These are phyloP conservation scores for Timema cristinae DNA, from an alignment of 2,888 invertebrate genomes.

Conservation along the genomic window DNA sequence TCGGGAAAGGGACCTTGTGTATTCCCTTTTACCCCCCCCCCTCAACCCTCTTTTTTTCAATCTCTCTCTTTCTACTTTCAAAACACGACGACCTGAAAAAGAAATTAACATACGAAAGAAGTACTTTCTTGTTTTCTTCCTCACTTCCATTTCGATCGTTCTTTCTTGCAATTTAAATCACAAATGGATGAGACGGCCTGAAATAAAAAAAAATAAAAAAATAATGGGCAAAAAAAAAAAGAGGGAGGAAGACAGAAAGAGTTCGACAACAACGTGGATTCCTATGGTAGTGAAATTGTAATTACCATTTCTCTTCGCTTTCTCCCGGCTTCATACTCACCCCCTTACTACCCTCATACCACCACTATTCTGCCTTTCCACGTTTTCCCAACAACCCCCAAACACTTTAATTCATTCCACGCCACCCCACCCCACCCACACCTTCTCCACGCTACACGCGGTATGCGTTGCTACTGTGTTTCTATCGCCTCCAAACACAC, in stretches of 20 bases:
- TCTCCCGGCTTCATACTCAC: neutral
- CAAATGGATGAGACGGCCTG: conserved; percentile 21
- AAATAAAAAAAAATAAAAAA: neutral
- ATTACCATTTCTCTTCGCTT: conserved; percentile 12
- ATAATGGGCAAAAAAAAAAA: neutral
- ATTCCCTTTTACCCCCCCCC: too few relatives aligned
- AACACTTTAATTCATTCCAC: conserved; percentile 6
- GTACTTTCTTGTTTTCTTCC: conserved; percentile 9
- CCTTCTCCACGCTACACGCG: too few relatives aligned
- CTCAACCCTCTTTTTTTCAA: too few relatives aligned
- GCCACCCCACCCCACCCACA: neutral
- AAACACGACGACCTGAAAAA: conserved; percentile 12
- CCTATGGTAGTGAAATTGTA: conserved; percentile 17
- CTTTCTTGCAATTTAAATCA: conserved; percentile 23
- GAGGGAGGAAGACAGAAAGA: neutral
- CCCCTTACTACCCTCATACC: neutral
- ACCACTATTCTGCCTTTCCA: too few relatives aligned
- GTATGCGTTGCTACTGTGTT: too few relatives aligned
- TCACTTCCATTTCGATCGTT: neutral
- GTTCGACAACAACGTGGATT: neutral
- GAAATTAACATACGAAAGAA: conserved; percentile 24
- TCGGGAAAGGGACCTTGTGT: too few relatives aligned
- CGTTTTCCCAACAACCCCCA: neutral
- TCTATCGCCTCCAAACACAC: too few relatives aligned
- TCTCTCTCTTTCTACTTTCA: neutral